Base-by-base conservation (phyloP, 2,888 invertebrate genomes). In the Polia nebulosa region DNA sequence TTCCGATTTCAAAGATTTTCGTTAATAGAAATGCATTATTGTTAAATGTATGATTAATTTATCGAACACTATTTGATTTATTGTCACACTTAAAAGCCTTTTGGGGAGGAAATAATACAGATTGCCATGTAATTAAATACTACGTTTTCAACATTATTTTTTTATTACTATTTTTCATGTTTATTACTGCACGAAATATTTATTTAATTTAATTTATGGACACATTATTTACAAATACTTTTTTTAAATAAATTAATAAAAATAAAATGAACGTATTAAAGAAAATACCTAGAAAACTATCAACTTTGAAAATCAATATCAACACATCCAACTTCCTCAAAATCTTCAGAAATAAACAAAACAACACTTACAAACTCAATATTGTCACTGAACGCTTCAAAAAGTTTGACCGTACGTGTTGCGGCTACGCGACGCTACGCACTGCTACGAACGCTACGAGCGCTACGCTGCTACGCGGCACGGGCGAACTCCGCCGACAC, bases 341-440 rank as follows among this genome's bases (percentile, higher is more conserved):
- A 39, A 25, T 41, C 22, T 69, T 51, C 8, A 52, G 3, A 72
- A 51, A 36, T 47, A 44, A 32, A 72, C 44, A 56, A 49, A 74
- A 22, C 27, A 53, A 36, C 63, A 76, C 76, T 76, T 63, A 69
- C 76, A 68, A n/a, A 60, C 41, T 27, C 44, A 34, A 57, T 62
- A 44, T 60, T 27, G 53, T 51, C 76, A 77, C 80, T 70, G 41
- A 69, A 34, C 47, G 59, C n/a, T 41, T 25, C 15, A 57, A 57
- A 67, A 47, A 56, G 56, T 78, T 68, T 39, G 36, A 49, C 39
- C 5, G 36, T 36, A 60, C 25, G 72, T 66, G 78, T 52, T 63
- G 78, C 78, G 82, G 82, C 82, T 81, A 76, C 75, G 80, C 80
- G 56, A 47, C 60, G 79, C 78, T 81, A 76, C 70, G 81, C n/a